Evolutionary conservation across 2,888 invertebrate species (phyloP).

Genomic region (Drosophila histrio): DNA sequence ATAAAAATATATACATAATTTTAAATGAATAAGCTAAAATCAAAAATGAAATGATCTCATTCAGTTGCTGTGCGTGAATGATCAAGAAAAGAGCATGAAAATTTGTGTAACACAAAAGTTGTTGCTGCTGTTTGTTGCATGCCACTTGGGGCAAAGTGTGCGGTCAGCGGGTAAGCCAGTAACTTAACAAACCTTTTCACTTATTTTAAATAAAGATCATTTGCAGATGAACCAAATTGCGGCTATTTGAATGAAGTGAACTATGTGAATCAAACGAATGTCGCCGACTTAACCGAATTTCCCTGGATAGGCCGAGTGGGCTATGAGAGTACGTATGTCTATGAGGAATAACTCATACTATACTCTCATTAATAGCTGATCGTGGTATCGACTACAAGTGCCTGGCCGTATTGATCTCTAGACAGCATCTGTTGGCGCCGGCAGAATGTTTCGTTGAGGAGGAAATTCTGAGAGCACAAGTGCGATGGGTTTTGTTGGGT

Average conservation of each 20-base stretch:
- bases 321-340: slow-evolving; percentile 30
- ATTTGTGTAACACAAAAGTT: background rate
- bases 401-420: slow-evolving; percentile 36
- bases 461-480: background rate
- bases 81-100: slow-evolving; percentile 11
- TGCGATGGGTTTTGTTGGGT: slow-evolving; percentile 31
- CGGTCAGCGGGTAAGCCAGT: slow-evolving; percentile 6
- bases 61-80: slow-evolving; percentile 21
- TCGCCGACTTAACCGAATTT: slow-evolving; percentile 15
- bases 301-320: slow-evolving; percentile 37
- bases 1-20: background rate
- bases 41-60: slow-evolving; percentile 9
- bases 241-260: slow-evolving; percentile 16
- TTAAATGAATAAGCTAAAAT: background rate
- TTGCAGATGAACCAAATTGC: slow-evolving; percentile 16
- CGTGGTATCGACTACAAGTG: slow-evolving; percentile 35
- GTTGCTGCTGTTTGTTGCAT: slow-evolving; percentile 1
- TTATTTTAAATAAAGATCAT: background rate
- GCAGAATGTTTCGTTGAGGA: slow-evolving; percentile 30
- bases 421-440: slow-evolving; percentile 36
- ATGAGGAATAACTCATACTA: background rate
- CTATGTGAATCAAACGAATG: background rate
- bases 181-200: background rate
- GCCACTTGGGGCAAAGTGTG: background rate
- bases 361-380: slow-evolving; percentile 3